These are phyloP conservation scores for Osmerus mordax DNA, from an alignment of 2,113 vertebrate genomes.

Conservation along the genomic window DNA sequence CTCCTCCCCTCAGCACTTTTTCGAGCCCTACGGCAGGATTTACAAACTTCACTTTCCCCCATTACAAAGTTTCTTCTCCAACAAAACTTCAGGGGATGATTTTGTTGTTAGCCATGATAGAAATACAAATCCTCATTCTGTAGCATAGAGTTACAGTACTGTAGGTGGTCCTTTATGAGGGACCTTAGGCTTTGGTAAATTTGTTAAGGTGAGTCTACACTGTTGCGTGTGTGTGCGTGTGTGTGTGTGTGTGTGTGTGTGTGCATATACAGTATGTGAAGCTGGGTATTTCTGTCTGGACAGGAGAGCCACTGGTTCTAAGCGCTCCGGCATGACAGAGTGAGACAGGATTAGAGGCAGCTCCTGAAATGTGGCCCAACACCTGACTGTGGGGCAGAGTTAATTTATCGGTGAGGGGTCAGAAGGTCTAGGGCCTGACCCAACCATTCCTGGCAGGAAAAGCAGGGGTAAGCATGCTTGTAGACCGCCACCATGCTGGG, in stretches of 20 bases:
- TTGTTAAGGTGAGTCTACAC: background rate
- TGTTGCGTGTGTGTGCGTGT: background rate
- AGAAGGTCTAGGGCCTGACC: slow-evolving; percentile 45
- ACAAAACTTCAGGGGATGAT: slow-evolving; percentile 41
- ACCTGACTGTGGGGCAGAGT: slow-evolving; percentile 56
- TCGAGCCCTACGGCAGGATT: slow-evolving; percentile 59
- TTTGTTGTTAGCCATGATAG: background rate
- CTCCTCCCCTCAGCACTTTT: slow-evolving; percentile 68
- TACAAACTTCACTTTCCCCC: slow-evolving; percentile 51
- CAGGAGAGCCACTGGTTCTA: slow-evolving; percentile 44
- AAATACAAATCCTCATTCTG: too few species aligned
- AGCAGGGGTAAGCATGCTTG: slow-evolving; percentile 28
- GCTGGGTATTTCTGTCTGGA: slow-evolving; percentile 45
- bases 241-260: background rate
- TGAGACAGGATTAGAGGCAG: slow-evolving; percentile 62
- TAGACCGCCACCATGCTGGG: slow-evolving; percentile 29
- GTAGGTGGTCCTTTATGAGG: slow-evolving; percentile 17
- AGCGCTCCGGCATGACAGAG: slow-evolving; percentile 42
- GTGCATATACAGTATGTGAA: background rate
- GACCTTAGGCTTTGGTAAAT: background rate
- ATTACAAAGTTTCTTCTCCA: slow-evolving; percentile 48
- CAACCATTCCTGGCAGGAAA: slow-evolving; percentile 26
- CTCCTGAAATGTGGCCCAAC: slow-evolving; percentile 66
- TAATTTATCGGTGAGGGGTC: slow-evolving; percentile 62
- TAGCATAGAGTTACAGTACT: slow-evolving; percentile 13